Percentiles rank a stretch among this genome's conserved stretches.
Evolutionary conservation across 2,797 vertebrate species (phyloP).

Genomic region (Peromyscus melanophrys): DNA sequence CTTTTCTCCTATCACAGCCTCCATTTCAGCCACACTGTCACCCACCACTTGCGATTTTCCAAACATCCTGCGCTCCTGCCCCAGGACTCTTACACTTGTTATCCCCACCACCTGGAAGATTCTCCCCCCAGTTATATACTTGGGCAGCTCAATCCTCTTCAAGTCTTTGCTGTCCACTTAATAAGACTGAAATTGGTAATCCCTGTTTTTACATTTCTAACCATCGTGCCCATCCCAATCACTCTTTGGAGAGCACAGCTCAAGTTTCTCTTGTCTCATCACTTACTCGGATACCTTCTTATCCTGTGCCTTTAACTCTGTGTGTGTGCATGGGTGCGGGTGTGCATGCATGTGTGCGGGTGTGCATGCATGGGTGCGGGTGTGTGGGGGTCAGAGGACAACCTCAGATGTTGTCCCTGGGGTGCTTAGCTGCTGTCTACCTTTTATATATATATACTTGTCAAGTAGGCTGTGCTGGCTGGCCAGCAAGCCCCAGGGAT

Average conservation of each 20-base stretch:
- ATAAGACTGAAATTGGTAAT: background rate
- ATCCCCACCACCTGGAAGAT: background rate
- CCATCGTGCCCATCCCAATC: background rate
- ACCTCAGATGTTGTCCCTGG: background rate
- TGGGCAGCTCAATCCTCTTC: background rate
- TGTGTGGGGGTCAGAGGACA: background rate
- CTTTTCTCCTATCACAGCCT: background rate
- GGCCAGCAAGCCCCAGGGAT: background rate
- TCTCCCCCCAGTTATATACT: background rate
- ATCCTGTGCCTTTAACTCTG: background rate
- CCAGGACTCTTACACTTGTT: background rate
- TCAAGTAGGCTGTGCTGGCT: no score
- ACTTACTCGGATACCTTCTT: background rate
- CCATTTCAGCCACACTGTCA: background rate
- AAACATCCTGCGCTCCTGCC: background rate
- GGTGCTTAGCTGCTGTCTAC: background rate
- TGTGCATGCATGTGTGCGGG: accelerated
- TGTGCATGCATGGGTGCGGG: accelerated
- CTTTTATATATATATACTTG: no score
- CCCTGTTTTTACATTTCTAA: background rate
- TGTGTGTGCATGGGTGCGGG: background rate
- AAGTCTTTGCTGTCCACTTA: background rate
- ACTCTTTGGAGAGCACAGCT: background rate
- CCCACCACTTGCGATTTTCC: background rate
- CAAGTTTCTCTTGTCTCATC: background rate